Base-by-base conservation (phyloP, 2,797 vertebrate genomes). In the Aplochiton taeniatus region DNA sequence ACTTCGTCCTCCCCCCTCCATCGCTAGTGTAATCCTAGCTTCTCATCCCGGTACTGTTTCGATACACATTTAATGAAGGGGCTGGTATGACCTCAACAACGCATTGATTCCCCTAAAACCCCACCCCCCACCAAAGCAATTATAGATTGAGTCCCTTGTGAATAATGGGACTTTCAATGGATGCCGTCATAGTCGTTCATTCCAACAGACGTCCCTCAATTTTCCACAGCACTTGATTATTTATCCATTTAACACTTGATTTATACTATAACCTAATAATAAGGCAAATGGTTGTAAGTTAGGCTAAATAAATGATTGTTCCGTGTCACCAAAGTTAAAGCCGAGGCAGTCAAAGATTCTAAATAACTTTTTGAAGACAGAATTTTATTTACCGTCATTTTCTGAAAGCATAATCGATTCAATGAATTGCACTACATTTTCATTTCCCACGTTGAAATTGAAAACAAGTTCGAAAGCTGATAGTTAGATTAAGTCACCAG, bases 1-100 rank as follows among this genome's bases (percentile, higher is more conserved):
- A 54, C 44, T 4, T 20, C 58, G 72, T 62, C 66, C 12, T 47
- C 5, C 11, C 66, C 63, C 66, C 65, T 53, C 51, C 63, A 17
- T 53, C 47, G 66, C 63, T 65, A 65, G 62, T 70, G 57, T 77
- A 73, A 78, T 62, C 69, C 73, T 60, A 48, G 66, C 53, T 56
- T 70, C 66, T 72, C 55, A 54, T 65, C 63, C 19, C 55, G 63
- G 8, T 44, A 68, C 68, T 72, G 65, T 67, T 80, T 72, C 74
- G 78, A 84, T 77, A 80, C 70, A 79, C 68, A 72, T 80, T 77
- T 83, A 71, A 83, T 82, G 81, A 81, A 69, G 61, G 75, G 60
- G 66, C 63, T 74, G 67, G 69, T 65, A 44, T 77, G 83, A 84
- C 80, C 77, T 83, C 69, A 62, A 74, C 73, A 63, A 69, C 73